Conservation (phyloP, 2,113 vertebrate genomes). For the Callaeas wilsoni region DNA sequence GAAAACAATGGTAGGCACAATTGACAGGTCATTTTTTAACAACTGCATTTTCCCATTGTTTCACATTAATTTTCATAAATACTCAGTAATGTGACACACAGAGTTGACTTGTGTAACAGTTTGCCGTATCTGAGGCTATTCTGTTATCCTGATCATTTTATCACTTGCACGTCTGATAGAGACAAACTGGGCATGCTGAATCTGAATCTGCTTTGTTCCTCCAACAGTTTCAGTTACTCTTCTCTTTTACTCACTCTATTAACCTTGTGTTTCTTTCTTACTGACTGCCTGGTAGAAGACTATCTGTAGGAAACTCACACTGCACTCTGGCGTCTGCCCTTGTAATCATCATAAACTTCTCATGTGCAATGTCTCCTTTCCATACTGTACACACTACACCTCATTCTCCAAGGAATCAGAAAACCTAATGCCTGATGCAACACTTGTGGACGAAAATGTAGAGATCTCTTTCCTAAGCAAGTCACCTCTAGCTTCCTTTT, state of each 20-base stretch:
- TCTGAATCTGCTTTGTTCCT: not conserved
- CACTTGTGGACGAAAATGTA: not conserved
- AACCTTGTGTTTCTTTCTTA: not conserved
- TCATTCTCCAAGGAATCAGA: not conserved
- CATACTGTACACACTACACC: not conserved
- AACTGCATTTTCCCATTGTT: not conserved
- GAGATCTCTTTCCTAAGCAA: not conserved
- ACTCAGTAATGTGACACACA: not conserved
- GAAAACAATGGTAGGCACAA: conserved; percentile 18
- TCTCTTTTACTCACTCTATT: not conserved
- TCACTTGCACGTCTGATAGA: not conserved
- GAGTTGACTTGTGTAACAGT: not conserved
- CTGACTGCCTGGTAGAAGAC: not conserved
- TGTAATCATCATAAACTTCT: not conserved
- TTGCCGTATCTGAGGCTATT: not conserved
- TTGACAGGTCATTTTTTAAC: conserved; percentile 16
- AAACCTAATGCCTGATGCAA: not conserved
- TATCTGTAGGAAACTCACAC: not conserved
- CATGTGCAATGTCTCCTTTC: not conserved
- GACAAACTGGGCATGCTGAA: not conserved
- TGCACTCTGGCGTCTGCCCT: not conserved
- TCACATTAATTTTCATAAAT: conserved; percentile 30
- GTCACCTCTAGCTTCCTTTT: not conserved
- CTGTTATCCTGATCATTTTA: not conserved
- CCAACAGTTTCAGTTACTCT: not conserved